These are phyloP conservation scores for Pardalotus punctatus DNA, from an alignment of 2,113 vertebrate species.

Conservation along the genomic window DNA sequence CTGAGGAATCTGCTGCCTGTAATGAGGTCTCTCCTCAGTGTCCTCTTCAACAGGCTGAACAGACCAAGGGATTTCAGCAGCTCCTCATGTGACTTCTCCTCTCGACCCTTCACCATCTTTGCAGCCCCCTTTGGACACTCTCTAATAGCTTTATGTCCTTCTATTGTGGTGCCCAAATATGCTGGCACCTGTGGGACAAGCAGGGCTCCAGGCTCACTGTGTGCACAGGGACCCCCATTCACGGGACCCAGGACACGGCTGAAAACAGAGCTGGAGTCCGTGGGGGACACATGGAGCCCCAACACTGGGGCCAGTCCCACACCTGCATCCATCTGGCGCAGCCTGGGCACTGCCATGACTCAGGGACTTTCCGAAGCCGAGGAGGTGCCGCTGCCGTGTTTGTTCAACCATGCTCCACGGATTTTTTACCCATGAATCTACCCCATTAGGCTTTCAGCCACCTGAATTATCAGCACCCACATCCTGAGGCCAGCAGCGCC, in stretches of 20 bases:
- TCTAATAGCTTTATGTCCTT: not conserved
- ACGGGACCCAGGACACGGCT: accelerated
- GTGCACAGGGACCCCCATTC: not conserved
- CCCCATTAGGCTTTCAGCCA: not conserved
- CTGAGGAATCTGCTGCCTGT: not conserved
- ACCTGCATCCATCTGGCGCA: accelerated
- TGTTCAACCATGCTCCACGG: not conserved
- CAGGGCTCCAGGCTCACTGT: not conserved
- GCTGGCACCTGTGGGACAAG: not conserved
- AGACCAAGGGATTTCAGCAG: not conserved
- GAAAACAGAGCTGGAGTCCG: accelerated
- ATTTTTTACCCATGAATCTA: conserved; percentile 25
- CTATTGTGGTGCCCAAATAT: no score
- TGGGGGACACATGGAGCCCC: not conserved
- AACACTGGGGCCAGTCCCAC: accelerated
- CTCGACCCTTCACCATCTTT: no score
- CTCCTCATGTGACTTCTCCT: not conserved
- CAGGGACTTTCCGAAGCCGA: not conserved
- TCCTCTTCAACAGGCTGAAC: not conserved
- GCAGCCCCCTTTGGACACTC: not conserved
- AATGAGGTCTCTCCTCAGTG: not conserved
- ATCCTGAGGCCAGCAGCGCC: not conserved
- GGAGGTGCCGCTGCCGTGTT: not conserved
- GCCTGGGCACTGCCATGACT: not conserved
- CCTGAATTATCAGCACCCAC: not conserved